These are phyloP conservation scores for Calcarius lapponicus DNA, from an alignment of 2,797 vertebrate genomes.

Conservation along the genomic window DNA sequence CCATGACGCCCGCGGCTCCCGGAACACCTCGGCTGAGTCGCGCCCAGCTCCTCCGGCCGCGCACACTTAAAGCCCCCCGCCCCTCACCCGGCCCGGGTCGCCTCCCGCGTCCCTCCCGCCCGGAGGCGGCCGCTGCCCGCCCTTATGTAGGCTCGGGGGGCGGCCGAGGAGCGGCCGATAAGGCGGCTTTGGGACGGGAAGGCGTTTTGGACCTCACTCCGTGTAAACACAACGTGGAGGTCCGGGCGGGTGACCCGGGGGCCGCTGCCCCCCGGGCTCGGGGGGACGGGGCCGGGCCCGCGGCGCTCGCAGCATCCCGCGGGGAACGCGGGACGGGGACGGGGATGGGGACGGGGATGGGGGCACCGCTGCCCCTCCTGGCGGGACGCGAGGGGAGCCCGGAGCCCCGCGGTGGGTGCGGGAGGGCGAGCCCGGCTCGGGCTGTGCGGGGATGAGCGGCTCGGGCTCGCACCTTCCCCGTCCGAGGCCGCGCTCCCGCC, in stretches of 20 bases:
- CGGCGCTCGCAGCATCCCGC: neutral
- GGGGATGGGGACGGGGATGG: neutral
- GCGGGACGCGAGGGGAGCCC: neutral
- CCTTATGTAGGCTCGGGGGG: neutral
- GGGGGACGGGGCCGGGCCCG: neutral
- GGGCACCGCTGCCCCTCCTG: neutral
- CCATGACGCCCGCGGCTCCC: neutral
- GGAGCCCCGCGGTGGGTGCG: neutral
- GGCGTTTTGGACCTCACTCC: conserved; percentile 21
- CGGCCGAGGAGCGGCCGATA: neutral
- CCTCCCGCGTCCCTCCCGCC: neutral
- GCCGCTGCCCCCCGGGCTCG: neutral
- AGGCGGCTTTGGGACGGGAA: neutral
- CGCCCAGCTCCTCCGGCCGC: neutral
- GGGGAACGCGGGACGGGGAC: accelerated
- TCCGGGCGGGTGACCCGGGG: conserved; percentile 50
- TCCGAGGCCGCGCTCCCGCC: neutral
- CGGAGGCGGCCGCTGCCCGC: neutral
- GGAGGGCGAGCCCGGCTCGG: neutral
- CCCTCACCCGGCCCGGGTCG: neutral
- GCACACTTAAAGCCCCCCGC: neutral
- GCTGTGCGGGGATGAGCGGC: neutral
- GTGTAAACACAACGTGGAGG: conserved; percentile 73
- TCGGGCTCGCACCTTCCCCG: accelerated
- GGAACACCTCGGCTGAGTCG: neutral